phyloP scores from a whole-genome alignment of 1,140 invertebrate genomes.

The Charaxes varanes region DNA sequence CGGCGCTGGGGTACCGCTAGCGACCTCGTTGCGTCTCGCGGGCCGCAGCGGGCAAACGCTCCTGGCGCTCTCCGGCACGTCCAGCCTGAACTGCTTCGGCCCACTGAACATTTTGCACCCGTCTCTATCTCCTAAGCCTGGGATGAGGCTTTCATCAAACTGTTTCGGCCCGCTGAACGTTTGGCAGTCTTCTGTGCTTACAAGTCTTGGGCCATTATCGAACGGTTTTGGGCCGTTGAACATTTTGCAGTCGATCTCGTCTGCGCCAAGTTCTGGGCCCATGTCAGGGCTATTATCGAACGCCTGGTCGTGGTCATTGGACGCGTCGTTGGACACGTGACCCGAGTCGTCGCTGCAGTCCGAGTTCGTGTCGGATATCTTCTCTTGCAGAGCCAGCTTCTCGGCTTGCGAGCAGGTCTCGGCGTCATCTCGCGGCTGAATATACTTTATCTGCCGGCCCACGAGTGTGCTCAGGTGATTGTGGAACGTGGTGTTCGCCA shows the following conservation, averaged over 20 bases:
- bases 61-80: constrained; percentile 47
- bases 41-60: constrained; percentile 60
- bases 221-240: constrained; percentile 50
- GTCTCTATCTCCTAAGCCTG: constrained; percentile 46
- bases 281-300: constrained; percentile 52
- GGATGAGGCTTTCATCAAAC: no score
- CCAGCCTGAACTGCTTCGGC: constrained; percentile 52
- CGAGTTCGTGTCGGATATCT: constrained; percentile 70
- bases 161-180: no score
- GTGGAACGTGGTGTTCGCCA: constrained; percentile 66
- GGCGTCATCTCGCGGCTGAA: constrained; percentile 56
- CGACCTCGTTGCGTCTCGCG: constrained; percentile 63
- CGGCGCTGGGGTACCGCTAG: constrained; percentile 65
- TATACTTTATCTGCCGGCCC: constrained; percentile 60
- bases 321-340: constrained; percentile 83
- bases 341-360: constrained; percentile 84
- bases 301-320: constrained; percentile 54
- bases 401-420: constrained; percentile 49
- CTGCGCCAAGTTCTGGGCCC: constrained; percentile 31
- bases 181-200: no score
- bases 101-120: constrained; percentile 51
- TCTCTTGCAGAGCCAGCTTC: constrained; percentile 53
- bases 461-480: constrained; percentile 67
- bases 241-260: constrained; percentile 53
- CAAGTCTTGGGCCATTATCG: no score